Conservation (phyloP, 2,888 invertebrate species). For the Morpho deidamia region DNA sequence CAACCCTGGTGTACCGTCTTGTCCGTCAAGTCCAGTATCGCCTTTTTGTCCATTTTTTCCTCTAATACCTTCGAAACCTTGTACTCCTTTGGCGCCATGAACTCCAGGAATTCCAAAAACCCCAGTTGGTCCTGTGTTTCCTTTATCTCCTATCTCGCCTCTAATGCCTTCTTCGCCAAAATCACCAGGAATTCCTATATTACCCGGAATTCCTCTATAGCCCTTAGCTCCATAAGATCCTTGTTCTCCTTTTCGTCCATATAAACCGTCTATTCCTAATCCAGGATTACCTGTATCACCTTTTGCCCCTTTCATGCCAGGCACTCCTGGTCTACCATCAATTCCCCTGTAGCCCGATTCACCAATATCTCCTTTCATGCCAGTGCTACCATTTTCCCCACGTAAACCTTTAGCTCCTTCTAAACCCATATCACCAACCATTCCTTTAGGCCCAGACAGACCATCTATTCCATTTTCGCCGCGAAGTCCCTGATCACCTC, state of each 20-base stretch:
- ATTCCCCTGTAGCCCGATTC: constrained; percentile 43
- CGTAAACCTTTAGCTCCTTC: constrained; percentile 74
- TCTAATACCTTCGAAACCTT: constrained; percentile 74
- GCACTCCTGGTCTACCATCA: constrained; percentile 51
- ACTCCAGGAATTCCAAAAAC: constrained; percentile 75
- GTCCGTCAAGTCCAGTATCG: constrained; percentile 51
- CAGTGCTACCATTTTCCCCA: constrained; percentile 78
- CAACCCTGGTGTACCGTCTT: constrained; percentile 67
- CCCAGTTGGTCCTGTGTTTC: constrained; percentile 76
- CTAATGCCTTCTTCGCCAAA: constrained; percentile 66
- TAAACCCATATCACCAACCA: constrained; percentile 56
- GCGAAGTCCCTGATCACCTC: constrained; percentile 37
- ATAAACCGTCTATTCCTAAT: constrained; percentile 71
- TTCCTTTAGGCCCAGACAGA: constrained; percentile 67
- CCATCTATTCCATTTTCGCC: constrained; percentile 51
- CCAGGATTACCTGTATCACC: constrained; percentile 77
- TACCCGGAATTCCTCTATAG: constrained; percentile 66
- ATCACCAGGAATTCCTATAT: constrained; percentile 77
- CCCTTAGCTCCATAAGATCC: constrained; percentile 79
- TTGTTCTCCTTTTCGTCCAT: constrained; percentile 78
- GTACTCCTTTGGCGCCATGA: constrained; percentile 44
- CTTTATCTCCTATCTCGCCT: constrained; percentile 74
- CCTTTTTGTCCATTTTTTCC: constrained; percentile 58
- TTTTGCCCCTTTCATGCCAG: constrained; percentile 78
- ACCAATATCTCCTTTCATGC: constrained; percentile 80